Evolutionary conservation across 2,113 vertebrate species (phyloP).

Genomic region (Channa maculata): DNA sequence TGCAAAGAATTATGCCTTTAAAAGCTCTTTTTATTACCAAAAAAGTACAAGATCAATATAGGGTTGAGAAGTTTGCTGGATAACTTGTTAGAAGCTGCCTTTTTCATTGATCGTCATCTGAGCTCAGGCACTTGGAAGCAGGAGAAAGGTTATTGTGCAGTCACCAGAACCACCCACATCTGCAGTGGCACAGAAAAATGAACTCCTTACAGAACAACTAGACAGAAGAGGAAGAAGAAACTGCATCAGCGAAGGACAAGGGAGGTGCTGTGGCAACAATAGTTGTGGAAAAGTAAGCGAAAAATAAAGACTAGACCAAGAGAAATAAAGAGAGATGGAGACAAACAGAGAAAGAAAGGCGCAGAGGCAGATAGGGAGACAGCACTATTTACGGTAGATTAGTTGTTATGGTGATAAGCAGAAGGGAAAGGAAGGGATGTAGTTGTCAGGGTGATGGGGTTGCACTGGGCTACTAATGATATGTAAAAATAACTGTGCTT

Average conservation of each 20-base stretch:
- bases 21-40: background rate
- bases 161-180: slow-evolving; percentile 79
- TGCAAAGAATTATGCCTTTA: slow-evolving; percentile 6
- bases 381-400: slow-evolving; percentile 77
- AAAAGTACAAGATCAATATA: slow-evolving; percentile 38
- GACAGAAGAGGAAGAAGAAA: slow-evolving; percentile 36
- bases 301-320: slow-evolving; percentile 28
- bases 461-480: slow-evolving; percentile 74
- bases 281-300: slow-evolving; percentile 20
- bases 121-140: slow-evolving; percentile 62
- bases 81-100: slow-evolving; percentile 55
- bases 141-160: slow-evolving; percentile 77
- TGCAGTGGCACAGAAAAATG: slow-evolving; percentile 71
- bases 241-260: slow-evolving; percentile 31
- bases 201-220: slow-evolving; percentile 52
- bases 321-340: slow-evolving; percentile 45
- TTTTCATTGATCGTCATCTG: slow-evolving; percentile 66
- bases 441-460: slow-evolving; percentile 81
- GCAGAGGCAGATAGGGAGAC: slow-evolving; percentile 45
- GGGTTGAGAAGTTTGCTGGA: slow-evolving; percentile 41
- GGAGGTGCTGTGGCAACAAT: slow-evolving; percentile 51
- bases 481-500: slow-evolving; percentile 76
- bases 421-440: slow-evolving; percentile 65
- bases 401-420: slow-evolving; percentile 83
- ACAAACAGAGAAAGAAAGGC: slow-evolving; percentile 31